Base-by-base conservation (phyloP, 1,140 invertebrate species). In the Periplaneta americana region DNA sequence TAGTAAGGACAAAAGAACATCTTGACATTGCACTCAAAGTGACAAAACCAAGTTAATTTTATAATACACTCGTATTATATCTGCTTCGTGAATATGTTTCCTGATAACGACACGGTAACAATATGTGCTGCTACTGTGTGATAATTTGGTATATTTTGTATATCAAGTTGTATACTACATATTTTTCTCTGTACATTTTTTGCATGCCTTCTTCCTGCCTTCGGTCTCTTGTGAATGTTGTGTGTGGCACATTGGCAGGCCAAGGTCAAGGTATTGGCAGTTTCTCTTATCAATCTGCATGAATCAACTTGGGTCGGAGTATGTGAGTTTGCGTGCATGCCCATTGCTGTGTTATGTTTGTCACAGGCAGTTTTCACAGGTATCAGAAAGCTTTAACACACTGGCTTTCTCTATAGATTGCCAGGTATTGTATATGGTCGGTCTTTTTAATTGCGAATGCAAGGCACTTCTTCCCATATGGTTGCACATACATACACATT, bases 191-290 rank as follows among this genome's bases (percentile, higher is more conserved):
- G 87, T 88, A 88, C 85, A 89, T 90, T 90, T 91, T 91, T 90
- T 90, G 89, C 90, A 91, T 91, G 90, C 89, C 85, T 89, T 90
- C 88, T 89, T 90, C 88, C 89, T 80, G 80, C 80, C 81, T 78
- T 74, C 82, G 82, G 87, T 88, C 88, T 89, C 87, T 88, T 89
- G 85, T 91, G 90, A 91, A 90, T 91, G 89, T 90, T 91, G 88
- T 91, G 86, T 91, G 90, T 91, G 90, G 89, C 89, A 90, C 87
- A 78, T 88, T 89, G 87, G 87, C 90, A 91, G 90, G 89, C 88
- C 89, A 91, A 89, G 83, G 89, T 88, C 87, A 91, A 91, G 90
- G 90, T 91, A 91, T 90, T 90, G 87, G 88, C 89, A 88, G 86
- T 86, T 87, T 85, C 87, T 85, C 87, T 84, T 83, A 80, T 75